Evolutionary conservation across 2,797 vertebrate species (phyloP).

Genomic region (Loris lydekkerianus): DNA sequence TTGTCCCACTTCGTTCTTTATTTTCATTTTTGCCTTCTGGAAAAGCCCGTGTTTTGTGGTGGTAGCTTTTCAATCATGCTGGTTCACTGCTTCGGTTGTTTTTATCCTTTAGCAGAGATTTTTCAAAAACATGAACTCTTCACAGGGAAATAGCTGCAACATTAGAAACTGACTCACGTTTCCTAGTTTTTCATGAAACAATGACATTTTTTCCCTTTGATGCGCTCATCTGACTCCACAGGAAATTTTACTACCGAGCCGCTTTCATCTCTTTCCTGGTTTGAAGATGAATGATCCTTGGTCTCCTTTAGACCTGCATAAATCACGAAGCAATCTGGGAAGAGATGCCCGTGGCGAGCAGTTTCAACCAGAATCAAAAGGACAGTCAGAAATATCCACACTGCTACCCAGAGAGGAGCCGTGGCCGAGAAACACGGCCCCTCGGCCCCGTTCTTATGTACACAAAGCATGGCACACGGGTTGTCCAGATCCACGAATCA

Average conservation of each 20-base stretch:
- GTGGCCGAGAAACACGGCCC: constrained; percentile 68
- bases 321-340: constrained; percentile 91
- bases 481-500: not conserved
- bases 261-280: constrained; percentile 89
- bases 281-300: constrained; percentile 91
- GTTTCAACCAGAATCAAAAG: constrained; percentile 86
- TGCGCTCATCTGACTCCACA: constrained; percentile 86
- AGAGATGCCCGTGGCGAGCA: constrained; percentile 87
- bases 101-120: constrained; percentile 71
- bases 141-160: constrained; percentile 76
- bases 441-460: constrained; percentile 23
- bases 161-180: constrained; percentile 87
- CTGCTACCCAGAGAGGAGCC: constrained; percentile 82
- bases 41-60: not conserved
- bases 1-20: constrained; percentile 30
- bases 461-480: not conserved
- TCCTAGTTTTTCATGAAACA: constrained; percentile 87
- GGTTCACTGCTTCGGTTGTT: constrained; percentile 7
- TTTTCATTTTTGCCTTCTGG: constrained; percentile 55
- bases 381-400: constrained; percentile 86
- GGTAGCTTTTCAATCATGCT: constrained; percentile 30
- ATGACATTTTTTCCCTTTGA: constrained; percentile 88
- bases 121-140: constrained; percentile 81
- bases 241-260: constrained; percentile 87
- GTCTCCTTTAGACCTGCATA: constrained; percentile 89